Evolutionary conservation across 2,888 invertebrate species (phyloP).

Genomic region (Acanthosepion esculentum): DNA sequence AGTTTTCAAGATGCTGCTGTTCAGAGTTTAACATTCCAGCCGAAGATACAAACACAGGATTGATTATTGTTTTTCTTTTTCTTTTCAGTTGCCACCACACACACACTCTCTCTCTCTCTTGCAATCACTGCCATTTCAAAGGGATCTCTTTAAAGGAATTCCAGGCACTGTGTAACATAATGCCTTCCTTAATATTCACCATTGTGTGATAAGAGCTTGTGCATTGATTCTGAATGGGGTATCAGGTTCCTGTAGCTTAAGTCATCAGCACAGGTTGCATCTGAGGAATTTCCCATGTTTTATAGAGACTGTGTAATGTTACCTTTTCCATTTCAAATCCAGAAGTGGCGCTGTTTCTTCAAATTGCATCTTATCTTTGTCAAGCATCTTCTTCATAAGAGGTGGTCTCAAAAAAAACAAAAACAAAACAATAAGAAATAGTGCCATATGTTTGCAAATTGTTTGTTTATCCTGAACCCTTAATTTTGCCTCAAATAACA

Average conservation of each 20-base stretch:
- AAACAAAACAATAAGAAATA: neutral
- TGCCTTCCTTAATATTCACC: neutral
- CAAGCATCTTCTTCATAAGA: neutral
- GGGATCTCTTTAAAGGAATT: neutral
- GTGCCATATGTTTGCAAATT: neutral
- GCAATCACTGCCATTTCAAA: neutral
- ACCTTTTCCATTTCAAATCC: neutral
- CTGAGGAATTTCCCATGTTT: neutral
- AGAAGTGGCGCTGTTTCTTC: neutral
- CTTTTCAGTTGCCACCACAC: neutral
- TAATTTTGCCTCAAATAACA: neutral
- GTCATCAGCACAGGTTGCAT: conserved; percentile 18
- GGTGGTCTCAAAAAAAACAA: too few relatives aligned
- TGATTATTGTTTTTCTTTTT: neutral
- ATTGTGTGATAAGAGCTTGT: neutral
- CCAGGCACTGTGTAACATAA: neutral
- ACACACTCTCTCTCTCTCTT: too few relatives aligned
- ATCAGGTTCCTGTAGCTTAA: neutral
- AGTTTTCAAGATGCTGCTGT: neutral
- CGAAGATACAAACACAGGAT: neutral
- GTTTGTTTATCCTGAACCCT: neutral
- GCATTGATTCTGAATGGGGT: neutral
- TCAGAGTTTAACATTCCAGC: neutral
- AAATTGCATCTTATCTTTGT: conserved; percentile 7
- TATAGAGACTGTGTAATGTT: neutral